Conservation (phyloP, 1,140 invertebrate species). For the Lamellibrachia luymesi region DNA sequence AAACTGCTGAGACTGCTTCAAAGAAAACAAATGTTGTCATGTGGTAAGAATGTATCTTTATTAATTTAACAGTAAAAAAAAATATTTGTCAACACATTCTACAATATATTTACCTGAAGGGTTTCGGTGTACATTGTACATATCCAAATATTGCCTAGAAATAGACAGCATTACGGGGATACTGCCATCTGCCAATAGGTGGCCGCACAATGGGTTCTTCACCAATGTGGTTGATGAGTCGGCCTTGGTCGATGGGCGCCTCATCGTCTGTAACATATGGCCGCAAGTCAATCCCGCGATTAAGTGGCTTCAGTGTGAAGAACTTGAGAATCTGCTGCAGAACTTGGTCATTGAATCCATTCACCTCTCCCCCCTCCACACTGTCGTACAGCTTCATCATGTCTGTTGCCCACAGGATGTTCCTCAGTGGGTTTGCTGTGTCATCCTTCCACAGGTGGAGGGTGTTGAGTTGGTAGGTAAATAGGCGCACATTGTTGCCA, state of each 20-base stretch:
- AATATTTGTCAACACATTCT: background rate
- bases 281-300: slow-evolving; percentile 67
- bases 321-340: slow-evolving; percentile 73
- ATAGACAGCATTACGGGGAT: slow-evolving; percentile 25
- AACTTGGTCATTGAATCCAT: slow-evolving; percentile 76
- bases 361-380: slow-evolving; percentile 70
- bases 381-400: slow-evolving; percentile 73
- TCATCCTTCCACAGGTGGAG: slow-evolving; percentile 64
- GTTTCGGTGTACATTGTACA: background rate
- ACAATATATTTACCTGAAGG: background rate
- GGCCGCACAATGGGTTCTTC: slow-evolving; percentile 15
- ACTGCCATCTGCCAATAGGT: slow-evolving; percentile 22
- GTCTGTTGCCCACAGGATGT: slow-evolving; percentile 78
- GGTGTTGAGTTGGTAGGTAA: slow-evolving; percentile 86
- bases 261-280: slow-evolving; percentile 71
- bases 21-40: background rate
- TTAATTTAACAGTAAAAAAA: background rate
- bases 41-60: background rate
- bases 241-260: slow-evolving; percentile 10
- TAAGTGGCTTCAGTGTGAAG: slow-evolving; percentile 70
- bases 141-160: slow-evolving; percentile 18
- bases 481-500: slow-evolving; percentile 79
- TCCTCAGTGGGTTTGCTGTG: slow-evolving; percentile 68
- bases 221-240: slow-evolving; percentile 28
- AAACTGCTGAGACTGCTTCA: background rate